A percentile compares a stretch with the other conserved stretches of the same genome.
These are phyloP conservation scores for Peucedramus taeniatus DNA, from an alignment of 2,113 vertebrate species.

Conservation along the genomic window DNA sequence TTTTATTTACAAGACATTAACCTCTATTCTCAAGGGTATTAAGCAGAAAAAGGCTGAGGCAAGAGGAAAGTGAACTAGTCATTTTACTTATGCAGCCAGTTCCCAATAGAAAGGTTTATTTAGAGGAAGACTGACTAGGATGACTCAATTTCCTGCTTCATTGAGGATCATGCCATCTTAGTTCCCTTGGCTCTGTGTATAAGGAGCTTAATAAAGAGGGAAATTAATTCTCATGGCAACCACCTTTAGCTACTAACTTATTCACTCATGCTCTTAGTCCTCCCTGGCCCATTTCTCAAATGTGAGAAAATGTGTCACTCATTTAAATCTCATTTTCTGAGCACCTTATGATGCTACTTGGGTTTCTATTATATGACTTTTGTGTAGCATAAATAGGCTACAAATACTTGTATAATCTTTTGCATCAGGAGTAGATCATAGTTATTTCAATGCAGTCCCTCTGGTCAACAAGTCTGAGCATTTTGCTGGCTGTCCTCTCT, in stretches of 20 bases:
- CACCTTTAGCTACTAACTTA: slow-evolving; percentile 24
- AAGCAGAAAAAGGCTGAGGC: neutral
- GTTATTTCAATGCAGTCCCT: neutral
- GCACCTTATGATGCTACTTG: neutral
- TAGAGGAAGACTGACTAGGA: neutral
- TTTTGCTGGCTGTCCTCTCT: neutral
- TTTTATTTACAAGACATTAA: neutral
- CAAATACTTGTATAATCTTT: neutral
- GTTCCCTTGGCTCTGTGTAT: neutral
- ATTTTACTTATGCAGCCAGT: neutral
- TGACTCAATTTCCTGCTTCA: slow-evolving; percentile 52
- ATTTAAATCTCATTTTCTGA: neutral
- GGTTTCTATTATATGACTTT: neutral
- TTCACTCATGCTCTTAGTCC: neutral
- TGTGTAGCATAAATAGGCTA: neutral
- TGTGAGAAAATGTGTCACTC: neutral
- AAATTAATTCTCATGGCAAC: slow-evolving; percentile 47
- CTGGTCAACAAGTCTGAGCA: neutral
- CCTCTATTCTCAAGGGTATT: neutral
- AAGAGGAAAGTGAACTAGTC: neutral
- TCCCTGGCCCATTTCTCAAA: neutral
- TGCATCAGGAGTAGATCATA: neutral
- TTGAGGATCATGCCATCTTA: neutral
- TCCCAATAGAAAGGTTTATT: neutral
- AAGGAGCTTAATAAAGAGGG: slow-evolving; percentile 42